Evolutionary conservation across 2,888 invertebrate genomes (phyloP).

Genomic region (Leptopterna dolabrata): DNA sequence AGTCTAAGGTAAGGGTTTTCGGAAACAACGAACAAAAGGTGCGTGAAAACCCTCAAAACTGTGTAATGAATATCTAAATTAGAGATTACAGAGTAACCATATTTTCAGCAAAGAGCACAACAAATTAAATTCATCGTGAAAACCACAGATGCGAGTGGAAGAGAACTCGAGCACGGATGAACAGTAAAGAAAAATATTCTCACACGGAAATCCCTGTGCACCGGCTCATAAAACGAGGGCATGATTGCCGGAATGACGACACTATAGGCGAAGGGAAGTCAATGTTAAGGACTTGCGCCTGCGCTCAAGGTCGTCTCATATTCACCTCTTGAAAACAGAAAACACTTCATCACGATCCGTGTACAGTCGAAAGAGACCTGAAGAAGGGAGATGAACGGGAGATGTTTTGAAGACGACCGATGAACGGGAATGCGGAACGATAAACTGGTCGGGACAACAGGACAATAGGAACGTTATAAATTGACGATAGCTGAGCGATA

Average conservation of each 20-base stretch:
- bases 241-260: background rate
- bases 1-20: too few species aligned
- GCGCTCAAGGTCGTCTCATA: background rate
- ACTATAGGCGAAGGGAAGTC: background rate
- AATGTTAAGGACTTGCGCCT: background rate
- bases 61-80: too few species aligned
- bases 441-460: background rate
- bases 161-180: too few species aligned
- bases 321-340: background rate
- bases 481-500: too few species aligned
- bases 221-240: background rate
- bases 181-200: background rate
- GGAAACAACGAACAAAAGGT: too few species aligned
- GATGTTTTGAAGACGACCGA: background rate
- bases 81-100: too few species aligned
- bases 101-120: too few species aligned
- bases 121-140: too few species aligned
- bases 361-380: background rate
- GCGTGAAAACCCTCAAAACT: too few species aligned
- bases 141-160: too few species aligned
- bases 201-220: background rate
- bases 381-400: background rate
- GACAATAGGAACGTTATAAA: too few species aligned
- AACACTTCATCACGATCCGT: background rate
- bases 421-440: background rate